phyloP scores from a whole-genome alignment of 2,888 invertebrate species.

The Leucophenga montana region DNA sequence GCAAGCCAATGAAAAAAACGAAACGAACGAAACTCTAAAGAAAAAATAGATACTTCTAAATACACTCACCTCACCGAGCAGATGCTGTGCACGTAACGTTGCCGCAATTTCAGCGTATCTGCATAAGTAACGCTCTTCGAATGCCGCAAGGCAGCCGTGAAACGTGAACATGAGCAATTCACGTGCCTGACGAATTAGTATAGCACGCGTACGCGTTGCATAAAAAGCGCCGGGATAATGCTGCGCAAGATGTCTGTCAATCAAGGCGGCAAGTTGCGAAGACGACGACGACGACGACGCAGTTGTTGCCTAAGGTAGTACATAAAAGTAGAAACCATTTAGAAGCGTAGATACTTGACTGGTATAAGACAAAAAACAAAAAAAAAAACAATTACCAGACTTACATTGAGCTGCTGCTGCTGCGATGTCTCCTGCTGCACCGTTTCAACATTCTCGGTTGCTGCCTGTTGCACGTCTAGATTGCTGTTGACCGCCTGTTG shows the following conservation, averaged over 20 bases:
- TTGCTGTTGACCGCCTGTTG: conserved; percentile 35
- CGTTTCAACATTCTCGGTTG: conserved; percentile 24
- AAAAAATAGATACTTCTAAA: too few species aligned
- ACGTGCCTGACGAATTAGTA: conserved; percentile 80
- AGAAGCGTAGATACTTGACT: too few species aligned
- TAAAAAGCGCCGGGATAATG: conserved; percentile 77
- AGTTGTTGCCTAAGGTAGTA: too few species aligned
- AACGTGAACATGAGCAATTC: conserved; percentile 80
- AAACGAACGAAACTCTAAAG: conserved; percentile 41
- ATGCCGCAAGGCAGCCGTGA: conserved; percentile 78
- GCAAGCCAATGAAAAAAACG: conserved; percentile 31
- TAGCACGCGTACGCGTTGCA: conserved; percentile 75
- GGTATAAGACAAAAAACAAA: background rate
- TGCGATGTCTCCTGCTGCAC: background rate
- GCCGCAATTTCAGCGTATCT: conserved; percentile 77
- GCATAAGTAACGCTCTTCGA: conserved; percentile 78
- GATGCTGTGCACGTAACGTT: conserved; percentile 74
- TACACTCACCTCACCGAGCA: conserved; percentile 71
- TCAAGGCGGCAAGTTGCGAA: background rate
- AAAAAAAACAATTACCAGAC: conserved; percentile 30
- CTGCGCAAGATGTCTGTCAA: conserved; percentile 76
- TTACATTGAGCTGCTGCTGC: conserved; percentile 7
- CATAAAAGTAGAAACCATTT: too few species aligned
- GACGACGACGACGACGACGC: too few species aligned
- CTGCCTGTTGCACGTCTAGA: conserved; percentile 1